These are phyloP conservation scores for Cryptocheilus praepositus DNA, from an alignment of 2,888 invertebrate species.

Conservation along the genomic window DNA sequence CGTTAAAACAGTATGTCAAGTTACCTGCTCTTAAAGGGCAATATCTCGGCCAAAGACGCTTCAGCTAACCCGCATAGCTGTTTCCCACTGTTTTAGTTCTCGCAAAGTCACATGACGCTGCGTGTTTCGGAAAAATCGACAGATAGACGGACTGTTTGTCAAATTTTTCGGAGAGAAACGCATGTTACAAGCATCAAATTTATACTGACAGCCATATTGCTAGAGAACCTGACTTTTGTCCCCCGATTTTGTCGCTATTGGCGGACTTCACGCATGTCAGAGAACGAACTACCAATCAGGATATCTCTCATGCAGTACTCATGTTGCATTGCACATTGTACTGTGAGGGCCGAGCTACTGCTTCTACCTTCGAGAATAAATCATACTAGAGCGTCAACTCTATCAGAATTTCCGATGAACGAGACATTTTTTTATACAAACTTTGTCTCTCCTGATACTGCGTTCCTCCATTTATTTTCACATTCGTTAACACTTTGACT, in stretches of 20 bases:
- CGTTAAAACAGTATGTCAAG: conserved; percentile 8
- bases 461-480: too few relatives aligned
- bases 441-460: too few relatives aligned
- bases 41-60: conserved; percentile 63
- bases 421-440: too few relatives aligned
- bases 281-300: conserved; percentile 39
- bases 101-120: conserved; percentile 77
- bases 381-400: too few relatives aligned
- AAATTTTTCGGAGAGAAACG: conserved; percentile 87
- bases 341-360: not conserved
- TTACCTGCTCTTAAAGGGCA: conserved; percentile 22
- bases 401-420: too few relatives aligned
- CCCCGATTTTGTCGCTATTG: conserved; percentile 82
- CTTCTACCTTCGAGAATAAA: too few relatives aligned
- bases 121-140: conserved; percentile 76
- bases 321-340: not conserved
- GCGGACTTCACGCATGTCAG: conserved; percentile 67
- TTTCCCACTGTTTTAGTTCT: conserved; percentile 77
- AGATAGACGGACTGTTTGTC: conserved; percentile 78
- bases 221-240: conserved; percentile 89
- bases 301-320: conserved; percentile 25
- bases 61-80: conserved; percentile 76
- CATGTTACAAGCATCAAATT: conserved; percentile 92
- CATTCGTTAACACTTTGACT: too few relatives aligned
- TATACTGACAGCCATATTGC: conserved; percentile 98